phyloP scores from a whole-genome alignment of 2,888 invertebrate species.

The Bimastos eiseni region DNA sequence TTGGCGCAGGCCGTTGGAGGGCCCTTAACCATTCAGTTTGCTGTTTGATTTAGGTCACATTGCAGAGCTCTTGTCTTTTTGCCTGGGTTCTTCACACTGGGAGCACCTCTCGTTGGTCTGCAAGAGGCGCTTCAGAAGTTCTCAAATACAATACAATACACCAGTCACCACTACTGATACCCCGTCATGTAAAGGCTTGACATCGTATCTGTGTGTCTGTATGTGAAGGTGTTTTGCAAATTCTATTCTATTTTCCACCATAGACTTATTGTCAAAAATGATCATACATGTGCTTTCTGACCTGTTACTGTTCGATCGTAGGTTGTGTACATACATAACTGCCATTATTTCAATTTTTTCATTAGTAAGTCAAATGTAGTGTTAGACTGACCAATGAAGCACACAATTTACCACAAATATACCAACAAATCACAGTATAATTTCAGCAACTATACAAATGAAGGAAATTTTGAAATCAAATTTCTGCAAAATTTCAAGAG shows the following conservation, averaged over 20 bases:
- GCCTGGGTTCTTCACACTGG: too few species aligned
- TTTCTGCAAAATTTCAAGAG: background rate
- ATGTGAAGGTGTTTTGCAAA: background rate
- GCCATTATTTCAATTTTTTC: background rate
- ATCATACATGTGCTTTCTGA: background rate
- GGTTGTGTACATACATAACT: background rate
- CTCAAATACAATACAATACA: background rate
- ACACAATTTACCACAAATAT: background rate
- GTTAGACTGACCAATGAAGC: background rate
- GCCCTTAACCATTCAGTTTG: too few species aligned
- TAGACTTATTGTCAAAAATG: background rate
- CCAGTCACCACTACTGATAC: background rate
- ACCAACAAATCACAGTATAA: background rate
- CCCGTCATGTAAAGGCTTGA: background rate
- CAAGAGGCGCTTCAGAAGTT: too few species aligned
- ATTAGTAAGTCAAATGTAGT: conserved; percentile 13
- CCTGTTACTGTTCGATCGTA: background rate
- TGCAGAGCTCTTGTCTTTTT: too few species aligned
- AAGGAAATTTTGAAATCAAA: background rate
- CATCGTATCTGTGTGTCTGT: background rate
- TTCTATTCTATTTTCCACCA: background rate
- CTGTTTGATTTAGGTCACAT: too few species aligned
- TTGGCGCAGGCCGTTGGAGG: too few species aligned
- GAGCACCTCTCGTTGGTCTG: too few species aligned
- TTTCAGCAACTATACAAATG: background rate